Base-by-base conservation (phyloP, 2,797 vertebrate genomes). In the Liasis olivaceus region DNA sequence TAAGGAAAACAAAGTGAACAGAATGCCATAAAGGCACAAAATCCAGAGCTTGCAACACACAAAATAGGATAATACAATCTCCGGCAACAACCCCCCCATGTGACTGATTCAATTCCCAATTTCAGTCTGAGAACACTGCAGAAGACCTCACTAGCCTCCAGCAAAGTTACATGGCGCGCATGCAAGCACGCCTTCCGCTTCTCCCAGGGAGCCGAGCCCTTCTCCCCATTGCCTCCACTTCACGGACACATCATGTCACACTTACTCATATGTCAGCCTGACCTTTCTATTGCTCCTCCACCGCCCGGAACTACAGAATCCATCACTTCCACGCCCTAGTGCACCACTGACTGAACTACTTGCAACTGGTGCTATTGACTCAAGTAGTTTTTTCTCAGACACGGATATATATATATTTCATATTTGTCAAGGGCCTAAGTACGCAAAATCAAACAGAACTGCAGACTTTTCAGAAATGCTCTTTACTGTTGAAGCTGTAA, bases 11-110 rank as follows among this genome's bases (percentile, higher is more conserved):
- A 11, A 3, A 8, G 20, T 20, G 28, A 4, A 11, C 2, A 28
- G 56, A 20, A 4, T 0, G 4, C 7, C 11, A 0, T 87, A 17
- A 20, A 4, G 22, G 2, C 58, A 8, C 24, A 11, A n/a, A 1
- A 4, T 3, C 4, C 72, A 3, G 5, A 24, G 26, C 28, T 56
- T 64, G 13, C 60, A 36, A 51, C 36, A 22, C 26, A 1, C 36
- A 84, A 20, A 1, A 3, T 11, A 0, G 15, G 17, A 24, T 14
- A 24, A 8, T 2, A 31, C 20, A 3, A 63, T 0, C 15, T n/a
- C 28, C 0, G 4, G 11, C 13, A 11, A 8, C 6, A 3, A 47
- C 17, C 42, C 20, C 24, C 20, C 47, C 20, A 54, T 4, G 0
- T 13, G 51, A 17, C 2, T 2, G 2, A 20, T 20, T 72, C 3